Evolutionary conservation across 2,113 vertebrate species (phyloP).

Genomic region (Helogale parvula): DNA sequence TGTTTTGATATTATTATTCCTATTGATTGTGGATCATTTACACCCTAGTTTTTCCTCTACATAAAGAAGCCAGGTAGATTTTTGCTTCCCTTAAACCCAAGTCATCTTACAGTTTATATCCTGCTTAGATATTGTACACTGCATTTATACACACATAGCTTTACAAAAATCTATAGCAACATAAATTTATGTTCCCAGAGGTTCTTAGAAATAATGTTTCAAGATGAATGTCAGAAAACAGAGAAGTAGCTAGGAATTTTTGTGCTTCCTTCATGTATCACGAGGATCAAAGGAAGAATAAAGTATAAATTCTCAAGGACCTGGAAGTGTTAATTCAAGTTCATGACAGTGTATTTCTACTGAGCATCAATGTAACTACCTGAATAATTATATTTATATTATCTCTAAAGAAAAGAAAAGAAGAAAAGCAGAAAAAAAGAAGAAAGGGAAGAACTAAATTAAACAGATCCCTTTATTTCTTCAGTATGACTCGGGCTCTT

Average conservation of each 20-base stretch:
- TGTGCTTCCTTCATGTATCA: neutral
- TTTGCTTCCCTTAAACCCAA: neutral
- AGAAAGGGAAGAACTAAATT: neutral
- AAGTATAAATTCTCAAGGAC: neutral
- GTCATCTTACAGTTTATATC: neutral
- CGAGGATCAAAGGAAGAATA: neutral
- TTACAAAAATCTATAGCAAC: neutral
- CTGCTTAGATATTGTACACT: neutral
- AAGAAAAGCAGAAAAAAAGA: accelerated
- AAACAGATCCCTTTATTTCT: neutral
- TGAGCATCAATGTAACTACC: neutral
- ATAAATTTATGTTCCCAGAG: neutral
- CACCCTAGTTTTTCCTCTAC: neutral
- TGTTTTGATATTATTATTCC: neutral
- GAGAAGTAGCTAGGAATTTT: neutral
- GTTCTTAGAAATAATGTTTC: neutral
- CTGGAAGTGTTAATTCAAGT: neutral
- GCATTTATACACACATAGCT: neutral
- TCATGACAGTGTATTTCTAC: neutral
- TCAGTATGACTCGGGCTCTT: neutral
- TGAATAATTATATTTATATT: neutral
- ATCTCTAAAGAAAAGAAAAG: neutral
- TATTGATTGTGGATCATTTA: neutral
- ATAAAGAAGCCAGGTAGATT: neutral
- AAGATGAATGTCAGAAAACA: neutral